phyloP scores from a whole-genome alignment of 1,140 invertebrate genomes.

The Atta colombica region DNA sequence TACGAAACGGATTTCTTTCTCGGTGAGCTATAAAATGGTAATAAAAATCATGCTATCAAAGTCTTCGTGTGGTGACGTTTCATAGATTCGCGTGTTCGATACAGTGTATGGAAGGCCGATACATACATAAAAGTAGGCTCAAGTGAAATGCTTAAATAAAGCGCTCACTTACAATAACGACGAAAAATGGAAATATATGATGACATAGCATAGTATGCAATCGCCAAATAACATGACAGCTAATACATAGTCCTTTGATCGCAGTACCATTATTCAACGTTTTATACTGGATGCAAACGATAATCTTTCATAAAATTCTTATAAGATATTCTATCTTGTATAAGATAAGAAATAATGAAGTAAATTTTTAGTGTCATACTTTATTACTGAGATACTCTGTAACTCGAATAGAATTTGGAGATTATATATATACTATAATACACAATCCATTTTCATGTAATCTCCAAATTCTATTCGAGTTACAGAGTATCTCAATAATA shows the following conservation, averaged over 20 bases:
- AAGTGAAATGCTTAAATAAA: constrained; percentile 32
- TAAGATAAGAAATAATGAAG: background rate
- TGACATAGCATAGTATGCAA: background rate
- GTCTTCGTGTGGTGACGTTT: constrained; percentile 17
- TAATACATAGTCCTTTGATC: background rate
- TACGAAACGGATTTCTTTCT: constrained; percentile 19
- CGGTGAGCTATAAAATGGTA: background rate
- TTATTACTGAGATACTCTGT: background rate
- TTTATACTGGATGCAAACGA: constrained; percentile 6
- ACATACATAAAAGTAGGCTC: constrained; percentile 5
- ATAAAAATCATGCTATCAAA: constrained; percentile 50
- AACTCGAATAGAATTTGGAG: background rate
- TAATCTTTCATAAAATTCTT: background rate
- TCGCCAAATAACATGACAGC: constrained; percentile 16
- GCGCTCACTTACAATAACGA: constrained; percentile 24
- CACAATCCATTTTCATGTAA: too few relatives aligned
- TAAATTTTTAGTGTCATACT: constrained; percentile 5
- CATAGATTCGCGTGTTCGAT: constrained; percentile 40
- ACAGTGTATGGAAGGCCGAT: constrained; percentile 6
- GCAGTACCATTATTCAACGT: constrained; percentile 9
- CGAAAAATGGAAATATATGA: constrained; percentile 19
- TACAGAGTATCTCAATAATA: too few relatives aligned
- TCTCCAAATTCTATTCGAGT: too few relatives aligned
- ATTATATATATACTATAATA: background rate
- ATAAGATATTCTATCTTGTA: background rate